Evolutionary conservation across 2,113 vertebrate species (phyloP).

Genomic region (Echinops telfairi): DNA sequence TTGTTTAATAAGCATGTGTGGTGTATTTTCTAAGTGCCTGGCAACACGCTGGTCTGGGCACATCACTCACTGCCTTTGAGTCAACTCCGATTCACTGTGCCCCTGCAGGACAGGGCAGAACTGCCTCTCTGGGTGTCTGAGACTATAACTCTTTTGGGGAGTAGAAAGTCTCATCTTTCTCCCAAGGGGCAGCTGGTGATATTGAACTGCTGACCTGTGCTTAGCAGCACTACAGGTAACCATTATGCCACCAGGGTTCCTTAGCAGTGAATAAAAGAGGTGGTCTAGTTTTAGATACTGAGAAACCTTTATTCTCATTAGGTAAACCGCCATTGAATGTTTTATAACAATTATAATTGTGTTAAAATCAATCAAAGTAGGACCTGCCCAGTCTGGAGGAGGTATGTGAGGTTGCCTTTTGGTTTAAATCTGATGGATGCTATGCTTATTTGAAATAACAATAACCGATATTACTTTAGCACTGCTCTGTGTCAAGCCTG

Average conservation of each 20-base stretch:
- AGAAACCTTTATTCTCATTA: neutral
- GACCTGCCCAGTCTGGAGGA: neutral
- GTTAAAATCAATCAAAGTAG: neutral
- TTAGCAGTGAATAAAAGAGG: neutral
- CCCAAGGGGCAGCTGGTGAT: no score
- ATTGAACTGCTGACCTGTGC: no score
- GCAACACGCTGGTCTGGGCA: neutral
- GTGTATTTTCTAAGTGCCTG: neutral
- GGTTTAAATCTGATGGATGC: neutral
- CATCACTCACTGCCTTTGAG: no score
- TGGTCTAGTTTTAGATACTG: neutral
- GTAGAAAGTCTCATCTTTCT: no score
- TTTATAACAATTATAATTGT: neutral
- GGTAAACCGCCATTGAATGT: slow-evolving; percentile 9
- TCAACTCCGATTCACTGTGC: no score
- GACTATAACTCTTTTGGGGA: no score
- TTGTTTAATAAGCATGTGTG: neutral
- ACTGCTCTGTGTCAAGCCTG: neutral
- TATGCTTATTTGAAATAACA: neutral
- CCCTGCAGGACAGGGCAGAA: no score
- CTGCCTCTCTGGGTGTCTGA: no score
- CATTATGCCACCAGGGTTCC: no score
- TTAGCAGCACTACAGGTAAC: no score
- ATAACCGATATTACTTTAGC: neutral
- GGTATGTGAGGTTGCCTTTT: no score